Evolutionary conservation across 2,113 vertebrate species (phyloP), one percentile per base, ranked within the genome.

Genomic region (Solenodon paradoxus): DNA sequence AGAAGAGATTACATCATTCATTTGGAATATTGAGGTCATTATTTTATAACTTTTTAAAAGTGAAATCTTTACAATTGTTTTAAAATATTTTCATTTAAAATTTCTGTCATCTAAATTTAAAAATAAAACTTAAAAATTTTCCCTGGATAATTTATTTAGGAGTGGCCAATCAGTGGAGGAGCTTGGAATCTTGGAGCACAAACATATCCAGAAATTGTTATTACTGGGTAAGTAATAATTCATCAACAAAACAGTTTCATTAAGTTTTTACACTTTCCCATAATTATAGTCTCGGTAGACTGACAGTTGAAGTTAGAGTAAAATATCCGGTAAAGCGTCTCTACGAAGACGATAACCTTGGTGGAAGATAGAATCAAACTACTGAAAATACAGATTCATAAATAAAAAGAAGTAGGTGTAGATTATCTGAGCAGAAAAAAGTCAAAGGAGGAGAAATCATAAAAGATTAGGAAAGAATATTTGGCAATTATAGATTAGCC

Each of bases 191-290:
- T 99, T 38, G 99, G 99, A 91, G 98, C 99, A 57, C 99, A 99
- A 94, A 99, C 99, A 47, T 99, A 99, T 97, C 99, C 99, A 53
- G 99, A 99, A 98, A 99, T 99, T 96, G 99, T 99, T 97, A 98
- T 99, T 97, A 99, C 99, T 92, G 99, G 99, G 99, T 99, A 98
- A 99, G 99, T 98, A 93, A 87, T 85, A 96, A 45, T 83, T 91
- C 87, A 81, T 16, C 42, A 45, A 75, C 79, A 95, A 87, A 32
- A 95, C 22, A 8, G 24, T 80, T 38, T 97, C 87, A 63, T 84
- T 97, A 26, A 40, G 35, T 95, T 17, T 87, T 83, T 28, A 80
- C 1, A 57, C 2, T 89, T 74, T 92, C 74, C 32, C 69, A 28
- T 95, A 92, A 86, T 77, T 93, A 10, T 95, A 2, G 9, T 91